Percentiles rank a stretch among this genome's conserved stretches.
These are phyloP conservation scores for Chymomyza caudatula DNA, from an alignment of 2,888 invertebrate genomes.

Conservation along the genomic window DNA sequence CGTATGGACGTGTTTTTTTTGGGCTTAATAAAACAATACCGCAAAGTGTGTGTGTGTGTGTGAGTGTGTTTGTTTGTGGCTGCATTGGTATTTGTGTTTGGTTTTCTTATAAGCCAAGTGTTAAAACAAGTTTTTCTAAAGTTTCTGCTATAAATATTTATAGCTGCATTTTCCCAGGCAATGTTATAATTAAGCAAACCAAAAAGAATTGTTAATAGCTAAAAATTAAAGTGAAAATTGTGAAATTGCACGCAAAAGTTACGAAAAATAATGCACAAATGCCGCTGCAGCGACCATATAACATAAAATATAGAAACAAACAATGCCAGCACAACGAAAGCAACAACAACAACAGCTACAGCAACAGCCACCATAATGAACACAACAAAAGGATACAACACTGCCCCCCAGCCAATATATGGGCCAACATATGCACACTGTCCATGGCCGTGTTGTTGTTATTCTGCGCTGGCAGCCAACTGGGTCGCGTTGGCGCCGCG, in stretches of 20 bases:
- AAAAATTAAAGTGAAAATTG: conserved; percentile 22
- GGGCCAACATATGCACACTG: conserved; percentile 49
- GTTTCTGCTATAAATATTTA: not conserved
- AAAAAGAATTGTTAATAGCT: conserved; percentile 15
- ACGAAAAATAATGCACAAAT: conserved; percentile 69
- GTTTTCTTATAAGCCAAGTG: conserved; percentile 42
- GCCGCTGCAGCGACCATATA: conserved; percentile 56
- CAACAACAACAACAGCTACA: conserved; percentile 3
- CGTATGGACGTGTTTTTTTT: conserved; percentile 74
- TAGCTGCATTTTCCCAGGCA: not conserved
- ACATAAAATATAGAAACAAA: conserved; percentile 30
- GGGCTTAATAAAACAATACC: conserved; percentile 9
- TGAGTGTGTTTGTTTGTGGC: conserved; percentile 12
- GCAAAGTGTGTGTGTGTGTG: conserved; percentile 11
- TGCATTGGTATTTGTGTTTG: conserved; percentile 56
- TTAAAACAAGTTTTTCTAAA: not conserved
- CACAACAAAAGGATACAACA: conserved; percentile 9
- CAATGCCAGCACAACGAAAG: not conserved
- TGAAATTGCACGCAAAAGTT: conserved; percentile 11
- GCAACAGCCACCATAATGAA: conserved; percentile 3
- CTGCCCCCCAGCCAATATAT: conserved; percentile 38
- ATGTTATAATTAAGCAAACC: not conserved
- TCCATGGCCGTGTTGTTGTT: conserved; percentile 23
- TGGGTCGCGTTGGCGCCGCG: conserved; percentile 48
- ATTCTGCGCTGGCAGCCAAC: conserved; percentile 56